A percentile compares a stretch with the other conserved stretches of the same genome.
These are phyloP conservation scores for Cacoxenus indagator DNA, from an alignment of 2,888 invertebrate genomes.

Conservation along the genomic window DNA sequence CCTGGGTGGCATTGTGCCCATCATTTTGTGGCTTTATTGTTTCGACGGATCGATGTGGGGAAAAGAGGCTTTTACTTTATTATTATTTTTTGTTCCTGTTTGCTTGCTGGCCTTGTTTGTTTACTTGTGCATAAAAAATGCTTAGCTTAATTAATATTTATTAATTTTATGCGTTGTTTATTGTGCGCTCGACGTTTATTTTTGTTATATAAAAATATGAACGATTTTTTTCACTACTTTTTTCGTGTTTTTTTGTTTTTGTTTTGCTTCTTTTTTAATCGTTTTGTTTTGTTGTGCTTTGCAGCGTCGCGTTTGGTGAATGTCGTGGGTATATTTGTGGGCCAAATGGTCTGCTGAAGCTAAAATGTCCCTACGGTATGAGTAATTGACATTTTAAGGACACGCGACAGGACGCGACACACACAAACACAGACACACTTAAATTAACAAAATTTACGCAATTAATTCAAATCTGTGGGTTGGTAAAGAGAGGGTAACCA, in stretches of 20 bases:
- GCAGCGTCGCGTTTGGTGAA: conserved; percentile 69
- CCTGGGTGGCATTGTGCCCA: conserved; percentile 72
- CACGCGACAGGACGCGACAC: conserved; percentile 47
- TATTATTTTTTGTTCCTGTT: conserved; percentile 2
- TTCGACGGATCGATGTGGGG: not conserved
- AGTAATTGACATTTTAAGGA: conserved; percentile 57
- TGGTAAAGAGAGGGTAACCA: not conserved
- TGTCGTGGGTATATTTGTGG: conserved; percentile 66
- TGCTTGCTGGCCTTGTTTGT: conserved; percentile 18
- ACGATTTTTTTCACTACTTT: conserved; percentile 30
- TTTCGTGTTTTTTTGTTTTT: conserved; percentile 30
- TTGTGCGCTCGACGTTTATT: conserved; percentile 5
- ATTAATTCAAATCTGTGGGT: conserved; percentile 59
- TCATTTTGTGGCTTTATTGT: conserved; percentile 68
- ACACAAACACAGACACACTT: conserved; percentile 42
- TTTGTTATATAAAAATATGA: conserved; percentile 29
- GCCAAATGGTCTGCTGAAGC: too few species aligned
- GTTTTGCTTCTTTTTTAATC: conserved; percentile 35
- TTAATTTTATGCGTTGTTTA: conserved; percentile 29
- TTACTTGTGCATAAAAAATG: conserved; percentile 39
- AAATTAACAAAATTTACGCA: conserved; percentile 55
- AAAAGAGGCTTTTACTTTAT: not conserved
- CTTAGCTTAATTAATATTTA: conserved; percentile 47
- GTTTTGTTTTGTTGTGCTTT: conserved; percentile 29
- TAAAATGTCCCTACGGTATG: conserved; percentile 49